A percentile compares a stretch with the other conserved stretches of the same genome.
Conservation (phyloP, 2,113 vertebrate species). For the Numida meleagris region DNA sequence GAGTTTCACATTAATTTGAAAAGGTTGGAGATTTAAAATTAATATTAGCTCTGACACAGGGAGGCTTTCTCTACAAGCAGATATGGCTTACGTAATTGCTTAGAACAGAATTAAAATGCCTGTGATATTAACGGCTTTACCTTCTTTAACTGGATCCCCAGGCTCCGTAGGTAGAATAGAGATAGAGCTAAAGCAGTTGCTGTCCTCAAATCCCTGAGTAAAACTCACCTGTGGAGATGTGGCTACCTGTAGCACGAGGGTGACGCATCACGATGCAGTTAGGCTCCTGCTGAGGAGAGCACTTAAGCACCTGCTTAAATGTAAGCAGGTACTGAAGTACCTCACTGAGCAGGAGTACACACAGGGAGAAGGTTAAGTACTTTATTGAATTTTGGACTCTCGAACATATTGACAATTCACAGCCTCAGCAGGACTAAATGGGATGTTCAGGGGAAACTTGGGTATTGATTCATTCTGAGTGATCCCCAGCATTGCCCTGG, state of each 20-base stretch:
- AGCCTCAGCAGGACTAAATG: neutral
- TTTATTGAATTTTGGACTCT: neutral
- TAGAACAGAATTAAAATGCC: constrained; percentile 50
- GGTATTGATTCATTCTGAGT: neutral
- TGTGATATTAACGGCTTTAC: constrained; percentile 39
- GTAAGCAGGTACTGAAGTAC: neutral
- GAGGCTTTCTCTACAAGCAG: constrained; percentile 51
- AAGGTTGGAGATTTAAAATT: constrained; percentile 68
- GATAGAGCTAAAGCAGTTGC: neutral
- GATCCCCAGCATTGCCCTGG: neutral
- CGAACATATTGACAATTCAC: neutral
- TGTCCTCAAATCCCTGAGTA: neutral
- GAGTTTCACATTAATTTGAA: constrained; percentile 56
- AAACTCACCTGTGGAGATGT: neutral
- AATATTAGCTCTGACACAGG: constrained; percentile 48
- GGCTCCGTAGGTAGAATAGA: neutral
- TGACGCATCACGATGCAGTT: neutral
- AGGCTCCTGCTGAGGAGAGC: neutral
- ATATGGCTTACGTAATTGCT: constrained; percentile 55
- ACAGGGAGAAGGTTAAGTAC: neutral
- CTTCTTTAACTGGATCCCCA: constrained; percentile 23
- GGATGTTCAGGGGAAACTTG: neutral
- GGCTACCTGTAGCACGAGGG: neutral
- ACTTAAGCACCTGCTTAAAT: neutral
- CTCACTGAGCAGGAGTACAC: neutral